phyloP scores from a whole-genome alignment of 2,113 vertebrate genomes.

The Pleuronectes platessa region DNA sequence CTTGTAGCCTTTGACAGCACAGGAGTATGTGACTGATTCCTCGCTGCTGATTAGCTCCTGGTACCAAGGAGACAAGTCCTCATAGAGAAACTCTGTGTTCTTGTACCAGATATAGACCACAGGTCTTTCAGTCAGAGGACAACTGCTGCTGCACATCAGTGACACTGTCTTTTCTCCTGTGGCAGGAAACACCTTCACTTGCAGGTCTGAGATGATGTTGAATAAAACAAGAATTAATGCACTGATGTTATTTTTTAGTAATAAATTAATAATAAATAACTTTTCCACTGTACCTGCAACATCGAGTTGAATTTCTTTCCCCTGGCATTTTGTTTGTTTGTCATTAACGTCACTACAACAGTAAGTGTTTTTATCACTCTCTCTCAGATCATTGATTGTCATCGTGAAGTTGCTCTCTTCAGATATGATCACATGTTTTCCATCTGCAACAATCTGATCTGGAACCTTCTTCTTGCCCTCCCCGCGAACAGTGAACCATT shows the following conservation, averaged over 20 bases:
- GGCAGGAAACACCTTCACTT: conserved; percentile 43
- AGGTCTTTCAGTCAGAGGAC: conserved; percentile 43
- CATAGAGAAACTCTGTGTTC: conserved; percentile 48
- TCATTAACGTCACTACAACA: not conserved
- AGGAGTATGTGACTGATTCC: conserved; percentile 39
- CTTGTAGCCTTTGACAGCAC: no score
- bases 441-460: not conserved
- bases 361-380: not conserved
- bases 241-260: not conserved
- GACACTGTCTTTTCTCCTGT: conserved; percentile 4
- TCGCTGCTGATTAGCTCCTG: conserved; percentile 47
- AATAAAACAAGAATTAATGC: not conserved
- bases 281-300: conserved; percentile 8
- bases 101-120: conserved; percentile 54
- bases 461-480: fast-evolving
- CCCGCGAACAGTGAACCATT: not conserved
- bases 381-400: conserved; percentile 19
- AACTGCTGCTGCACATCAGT: conserved; percentile 49
- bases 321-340: no score
- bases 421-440: not conserved
- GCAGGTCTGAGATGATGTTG: conserved; percentile 18
- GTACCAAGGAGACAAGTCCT: conserved; percentile 58
- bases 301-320: not conserved
- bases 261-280: not conserved
- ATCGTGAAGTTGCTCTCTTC: not conserved